A percentile compares a stretch with the other conserved stretches of the same genome.
phyloP scores from a whole-genome alignment of 2,888 invertebrate species.

The Pristionchus entomophagus region DNA sequence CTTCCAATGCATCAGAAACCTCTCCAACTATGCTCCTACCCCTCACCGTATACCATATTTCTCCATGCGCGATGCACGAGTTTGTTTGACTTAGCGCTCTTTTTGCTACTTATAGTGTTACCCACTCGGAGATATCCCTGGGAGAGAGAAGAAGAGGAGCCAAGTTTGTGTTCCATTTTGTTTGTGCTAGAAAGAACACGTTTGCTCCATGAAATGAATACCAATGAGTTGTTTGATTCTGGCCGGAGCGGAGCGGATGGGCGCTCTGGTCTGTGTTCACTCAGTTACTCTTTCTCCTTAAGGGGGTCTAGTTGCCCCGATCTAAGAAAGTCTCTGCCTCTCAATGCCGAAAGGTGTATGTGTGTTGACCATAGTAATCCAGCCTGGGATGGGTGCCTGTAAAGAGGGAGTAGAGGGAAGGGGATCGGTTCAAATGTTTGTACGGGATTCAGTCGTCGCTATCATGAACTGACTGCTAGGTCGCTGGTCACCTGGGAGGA shows the following conservation, averaged over 20 bases:
- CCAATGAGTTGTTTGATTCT: slow-evolving; percentile 22
- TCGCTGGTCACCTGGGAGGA: too few species aligned
- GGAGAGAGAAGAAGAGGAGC: neutral
- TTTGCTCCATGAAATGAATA: slow-evolving; percentile 35
- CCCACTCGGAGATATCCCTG: slow-evolving; percentile 6
- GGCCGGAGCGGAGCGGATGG: neutral
- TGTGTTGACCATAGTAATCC: slow-evolving; percentile 23
- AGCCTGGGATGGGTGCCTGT: neutral
- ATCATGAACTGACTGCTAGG: too few species aligned
- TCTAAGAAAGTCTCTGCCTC: neutral
- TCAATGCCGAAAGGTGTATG: neutral
- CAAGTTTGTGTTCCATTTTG: slow-evolving; percentile 11
- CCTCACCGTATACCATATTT: neutral
- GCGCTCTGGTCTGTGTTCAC: neutral
- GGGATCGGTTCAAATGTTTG: too few species aligned
- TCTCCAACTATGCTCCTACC: too few species aligned
- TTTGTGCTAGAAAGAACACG: slow-evolving; percentile 5
- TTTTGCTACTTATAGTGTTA: slow-evolving; percentile 32
- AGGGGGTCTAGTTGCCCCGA: slow-evolving; percentile 12
- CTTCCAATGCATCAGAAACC: too few species aligned
- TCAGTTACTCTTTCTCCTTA: slow-evolving; percentile 21
- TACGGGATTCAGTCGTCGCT: too few species aligned
- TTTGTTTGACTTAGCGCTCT: slow-evolving; percentile 2
- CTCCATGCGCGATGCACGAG: neutral
- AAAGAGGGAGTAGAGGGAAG: too few species aligned